Percentiles rank a stretch among this genome's conserved stretches.
These are phyloP conservation scores for Hippocampus zosterae DNA, from an alignment of 2,113 vertebrate genomes.

Conservation along the genomic window DNA sequence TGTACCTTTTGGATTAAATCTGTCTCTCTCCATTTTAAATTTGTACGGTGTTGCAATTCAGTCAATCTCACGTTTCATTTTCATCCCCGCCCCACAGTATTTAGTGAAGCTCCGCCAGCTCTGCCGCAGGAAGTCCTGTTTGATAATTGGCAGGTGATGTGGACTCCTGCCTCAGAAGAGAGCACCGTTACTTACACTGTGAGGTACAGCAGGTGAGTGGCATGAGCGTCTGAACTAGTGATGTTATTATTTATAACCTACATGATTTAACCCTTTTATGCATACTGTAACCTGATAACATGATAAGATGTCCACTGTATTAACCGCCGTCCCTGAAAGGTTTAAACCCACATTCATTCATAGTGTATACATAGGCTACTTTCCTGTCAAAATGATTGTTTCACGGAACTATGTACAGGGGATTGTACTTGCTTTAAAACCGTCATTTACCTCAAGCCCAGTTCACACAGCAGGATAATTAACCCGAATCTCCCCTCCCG, in stretches of 20 bases:
- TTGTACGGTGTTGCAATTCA: not conserved
- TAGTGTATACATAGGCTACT: no score
- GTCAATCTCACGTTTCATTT: not conserved
- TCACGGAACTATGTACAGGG: no score
- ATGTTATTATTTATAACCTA: not conserved
- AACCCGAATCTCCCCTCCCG: no score
- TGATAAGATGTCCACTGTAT: no score
- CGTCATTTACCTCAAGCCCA: no score
- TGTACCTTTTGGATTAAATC: not conserved
- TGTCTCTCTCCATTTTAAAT: not conserved
- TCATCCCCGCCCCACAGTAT: not conserved
- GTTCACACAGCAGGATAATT: no score
- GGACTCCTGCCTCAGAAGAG: constrained; percentile 1
- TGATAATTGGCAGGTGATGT: constrained; percentile 9
- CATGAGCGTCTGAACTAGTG: not conserved
- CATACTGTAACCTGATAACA: no score
- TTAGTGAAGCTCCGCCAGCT: not conserved
- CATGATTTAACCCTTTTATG: no score
- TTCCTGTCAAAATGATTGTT: no score
- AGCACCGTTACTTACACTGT: not conserved
- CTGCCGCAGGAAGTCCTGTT: constrained; percentile 2
- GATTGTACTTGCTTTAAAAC: no score
- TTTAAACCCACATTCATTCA: no score
- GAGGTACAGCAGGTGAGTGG: constrained; percentile 1
- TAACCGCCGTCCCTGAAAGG: no score